Evolutionary conservation across 2,888 invertebrate species (phyloP).

Genomic region (Acleris emargana): DNA sequence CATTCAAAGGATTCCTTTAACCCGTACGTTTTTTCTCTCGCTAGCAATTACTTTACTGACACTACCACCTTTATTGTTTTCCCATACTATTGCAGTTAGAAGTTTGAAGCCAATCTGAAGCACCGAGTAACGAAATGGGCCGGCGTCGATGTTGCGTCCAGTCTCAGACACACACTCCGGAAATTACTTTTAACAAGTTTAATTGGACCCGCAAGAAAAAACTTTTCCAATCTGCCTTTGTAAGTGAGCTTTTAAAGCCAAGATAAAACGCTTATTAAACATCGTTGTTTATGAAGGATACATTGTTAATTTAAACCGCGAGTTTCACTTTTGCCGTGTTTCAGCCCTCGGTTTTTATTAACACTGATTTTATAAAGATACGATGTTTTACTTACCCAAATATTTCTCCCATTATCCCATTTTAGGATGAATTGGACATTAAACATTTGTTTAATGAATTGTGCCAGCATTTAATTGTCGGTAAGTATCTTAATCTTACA

Average conservation of each 20-base stretch:
- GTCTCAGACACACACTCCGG: constrained; percentile 60
- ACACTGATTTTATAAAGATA: too few species aligned
- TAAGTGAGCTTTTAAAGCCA: constrained; percentile 67
- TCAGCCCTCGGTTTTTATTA: too few species aligned
- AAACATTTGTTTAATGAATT: too few species aligned
- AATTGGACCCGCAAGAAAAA: constrained; percentile 79
- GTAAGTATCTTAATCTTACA: too few species aligned
- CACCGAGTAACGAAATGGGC: constrained; percentile 45
- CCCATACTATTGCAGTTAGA: neutral
- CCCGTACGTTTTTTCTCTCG: too few species aligned
- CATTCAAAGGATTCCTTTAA: too few species aligned
- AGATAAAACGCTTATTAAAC: constrained; percentile 67
- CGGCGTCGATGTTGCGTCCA: constrained; percentile 46
- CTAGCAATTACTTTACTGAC: too few species aligned
- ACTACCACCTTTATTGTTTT: neutral
- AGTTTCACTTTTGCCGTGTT: neutral
- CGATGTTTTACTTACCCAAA: too few species aligned
- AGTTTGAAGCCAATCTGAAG: neutral
- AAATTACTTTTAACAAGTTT: constrained; percentile 80
- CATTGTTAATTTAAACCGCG: constrained; percentile 46
- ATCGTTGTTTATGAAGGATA: constrained; percentile 54
- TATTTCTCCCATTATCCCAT: too few species aligned
- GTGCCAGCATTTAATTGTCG: too few species aligned
- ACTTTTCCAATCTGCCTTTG: constrained; percentile 81
- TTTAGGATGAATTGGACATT: too few species aligned